Conservation (phyloP, 2,113 vertebrate genomes). For the Cichladusa arquata region DNA sequence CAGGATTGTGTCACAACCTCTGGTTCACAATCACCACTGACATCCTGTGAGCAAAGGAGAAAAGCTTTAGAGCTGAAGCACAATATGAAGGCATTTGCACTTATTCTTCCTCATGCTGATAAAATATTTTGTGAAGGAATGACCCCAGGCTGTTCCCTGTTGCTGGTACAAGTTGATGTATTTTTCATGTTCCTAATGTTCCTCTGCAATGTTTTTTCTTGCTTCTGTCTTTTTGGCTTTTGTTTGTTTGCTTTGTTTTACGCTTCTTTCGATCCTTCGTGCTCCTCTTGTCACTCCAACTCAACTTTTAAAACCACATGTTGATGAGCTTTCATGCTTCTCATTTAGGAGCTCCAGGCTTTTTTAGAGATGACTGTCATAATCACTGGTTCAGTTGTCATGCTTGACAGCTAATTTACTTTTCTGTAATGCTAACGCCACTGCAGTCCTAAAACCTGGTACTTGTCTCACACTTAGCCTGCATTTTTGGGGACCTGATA, state of each 20-base stretch:
- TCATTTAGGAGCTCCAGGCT: not conserved
- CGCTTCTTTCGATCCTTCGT: not conserved
- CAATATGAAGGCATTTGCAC: not conserved
- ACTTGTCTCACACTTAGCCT: not conserved
- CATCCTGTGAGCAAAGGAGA: not conserved
- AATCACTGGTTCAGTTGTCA: not conserved
- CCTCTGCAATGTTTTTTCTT: not conserved
- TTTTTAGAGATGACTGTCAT: not conserved
- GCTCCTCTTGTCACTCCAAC: not conserved
- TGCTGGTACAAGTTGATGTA: not conserved
- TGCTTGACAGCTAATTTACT: not conserved
- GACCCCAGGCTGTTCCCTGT: not conserved
- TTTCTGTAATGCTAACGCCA: not conserved
- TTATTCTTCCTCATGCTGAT: not conserved
- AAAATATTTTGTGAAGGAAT: not conserved
- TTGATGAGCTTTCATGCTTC: not conserved
- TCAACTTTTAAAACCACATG: not conserved
- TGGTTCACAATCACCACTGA: not conserved
- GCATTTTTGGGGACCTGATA: not conserved
- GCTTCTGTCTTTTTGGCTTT: not conserved
- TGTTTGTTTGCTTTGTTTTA: not conserved
- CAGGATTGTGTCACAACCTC: not conserved
- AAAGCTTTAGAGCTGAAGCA: not conserved
- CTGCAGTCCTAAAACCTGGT: not conserved
- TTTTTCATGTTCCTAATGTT: not conserved